Base-by-base conservation (phyloP, 1,140 invertebrate genomes). In the Papilio polyxenes region DNA sequence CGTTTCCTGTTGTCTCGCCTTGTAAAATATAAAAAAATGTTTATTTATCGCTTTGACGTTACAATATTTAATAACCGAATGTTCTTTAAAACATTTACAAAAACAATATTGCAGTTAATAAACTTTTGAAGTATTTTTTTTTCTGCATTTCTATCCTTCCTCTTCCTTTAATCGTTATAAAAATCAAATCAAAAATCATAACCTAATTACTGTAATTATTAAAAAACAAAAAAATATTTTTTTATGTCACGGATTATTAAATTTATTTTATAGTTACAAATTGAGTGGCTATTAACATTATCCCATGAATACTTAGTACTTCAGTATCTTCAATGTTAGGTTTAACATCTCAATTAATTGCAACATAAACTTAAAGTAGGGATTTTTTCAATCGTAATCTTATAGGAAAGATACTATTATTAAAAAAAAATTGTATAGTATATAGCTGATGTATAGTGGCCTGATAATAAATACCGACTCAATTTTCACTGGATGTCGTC, bases 21-120 rank as follows among this genome's bases (percentile, higher is more conserved):
- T 37, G 62, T 65, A 65, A 37, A 65, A 31, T 65, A 5, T 9
- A 65, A 13, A 65, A 65, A 65, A 65, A 40, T 59, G 77, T 80
- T 81, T 75, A 80, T 76, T 80, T 80, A 80, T 83, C 80, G 53
- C 78, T 23, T 65, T 65, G 62, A 31, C 23, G 20, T 65, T 65
- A 31, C 13, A 65, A 65, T 65, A 65, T 65, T 65, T 65, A 65
- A 65, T 65, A 65, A 65, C 20, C 62, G 62, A 10, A 65, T 65
- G 11, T 65, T 65, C 23, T 37, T 65, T 31, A 65, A 23, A 65
- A 65, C 23, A 31, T 31, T 65, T 11, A 13, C 51, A 31, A 65
- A 65, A 65, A 13, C n/a, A 20, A 59, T n/a, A 59, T 65, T 65
- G 0, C 10, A 31, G 0, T 72, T 37, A 37, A 9, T 65, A 8